Evolutionary conservation across 2,797 vertebrate species (phyloP), one percentile per base, ranked within the genome.

Genomic region (Gobionotothen gibberifrons): DNA sequence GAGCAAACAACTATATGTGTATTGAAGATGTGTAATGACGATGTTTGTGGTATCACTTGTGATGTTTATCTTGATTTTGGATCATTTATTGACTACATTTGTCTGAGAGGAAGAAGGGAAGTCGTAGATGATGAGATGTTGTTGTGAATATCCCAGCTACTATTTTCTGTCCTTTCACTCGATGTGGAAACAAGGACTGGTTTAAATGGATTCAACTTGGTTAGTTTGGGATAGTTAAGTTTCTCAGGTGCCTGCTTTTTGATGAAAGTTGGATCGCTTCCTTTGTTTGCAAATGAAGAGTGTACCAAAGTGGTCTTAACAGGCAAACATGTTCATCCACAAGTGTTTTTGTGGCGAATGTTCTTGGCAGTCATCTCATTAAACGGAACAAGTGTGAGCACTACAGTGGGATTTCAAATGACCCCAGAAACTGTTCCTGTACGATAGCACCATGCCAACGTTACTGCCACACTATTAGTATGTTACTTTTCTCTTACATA

Each of bases 401-500:
- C 8, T 0, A 9, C 56, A 43, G 29, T 42, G 15, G 1, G 26
- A 15, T 46, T 36, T 16, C 16, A 22, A 22, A 1, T 13, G 16
- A n/a, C 17, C 22, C 40, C 17, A 52, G 43, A 42, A 12, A 16
- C n/a, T 22, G 71, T 46, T 58, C 57, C 32, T 55, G 51, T 40
- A 0, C 19, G n/a, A 12, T 29, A 14, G 43, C 13, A 14, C 11
- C 21, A n/a, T 22, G 9, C 11, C 43, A 13, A 49, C n/a, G 3
- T 5, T 3, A 42, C 53, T 7, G 22, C 32, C 60, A 48, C 63
- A 3, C 32, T 13, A 1, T 29, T 9, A 32, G 74, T 3, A 5
- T 70, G 43, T 67, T 36, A 36, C 32, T 36, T 51, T 1, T 43
- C 49, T 40, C 68, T 79, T 21, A 69, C 60, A 7, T n/a, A 46